Base-by-base conservation (phyloP, 2,113 vertebrate genomes). In the Pangasianodon gigas region DNA sequence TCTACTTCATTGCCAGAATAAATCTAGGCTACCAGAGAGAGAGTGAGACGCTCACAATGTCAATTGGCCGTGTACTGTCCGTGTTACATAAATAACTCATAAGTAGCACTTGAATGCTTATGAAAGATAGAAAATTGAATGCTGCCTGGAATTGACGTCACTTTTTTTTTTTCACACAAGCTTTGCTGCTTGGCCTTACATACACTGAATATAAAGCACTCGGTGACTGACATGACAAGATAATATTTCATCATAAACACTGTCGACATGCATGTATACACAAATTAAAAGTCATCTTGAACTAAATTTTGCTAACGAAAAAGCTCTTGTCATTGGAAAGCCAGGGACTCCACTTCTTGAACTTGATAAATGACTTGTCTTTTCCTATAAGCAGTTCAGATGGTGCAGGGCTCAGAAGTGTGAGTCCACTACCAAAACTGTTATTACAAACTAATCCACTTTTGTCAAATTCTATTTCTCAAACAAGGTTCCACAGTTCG, bases 41-140 rank as follows among this genome's bases (percentile, higher is more conserved):
- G 48, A 80, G 77, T n/a, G n/a, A 88, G 56, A 52, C 18, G 51
- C 75, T 82, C 14, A 41, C 29, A 80, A 58, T 69, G 87, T 82
- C 87, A 82, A 41, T 65, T 71, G 65, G 62, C 79, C 4, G 0
- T 67, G 46, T 52, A 41, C 51, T 56, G 62, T 58, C 62, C 48
- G 9, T 67, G 46, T 54, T 80, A 83, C 62, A 88, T 84, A 88
- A 88, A 88, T 88, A 88, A 88, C 80, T 69, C 51, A 9, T 65
- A 71, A 88, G 87, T 58, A 44, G 48, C 48, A 83, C 62, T 88
- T 56, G 80, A 83, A 80, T 62, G 32, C 48, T 69, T 82, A 82
- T 82, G 21, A 71, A 83, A 88, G 80, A 44, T 16, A 62, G 29
- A 56, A 58, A 54, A 84, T 18, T 84, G 26, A 88, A 84, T 41